Evolutionary conservation across 1,140 invertebrate species (phyloP).

Genomic region (Brachionus calyciflorus): DNA sequence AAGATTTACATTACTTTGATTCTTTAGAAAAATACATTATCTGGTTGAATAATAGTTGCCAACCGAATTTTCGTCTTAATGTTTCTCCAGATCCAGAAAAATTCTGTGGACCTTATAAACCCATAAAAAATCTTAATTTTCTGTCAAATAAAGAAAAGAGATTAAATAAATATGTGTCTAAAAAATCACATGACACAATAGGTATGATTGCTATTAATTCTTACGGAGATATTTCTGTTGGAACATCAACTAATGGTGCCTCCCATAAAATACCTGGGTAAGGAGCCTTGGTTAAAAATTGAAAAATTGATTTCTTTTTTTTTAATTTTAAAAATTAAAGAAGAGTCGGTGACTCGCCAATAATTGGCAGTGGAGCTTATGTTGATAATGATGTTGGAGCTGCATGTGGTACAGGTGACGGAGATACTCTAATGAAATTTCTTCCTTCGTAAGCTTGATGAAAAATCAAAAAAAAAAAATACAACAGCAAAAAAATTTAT

Average conservation of each 20-base stretch:
- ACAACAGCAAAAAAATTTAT: too few relatives aligned
- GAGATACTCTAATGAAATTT: slow-evolving; percentile 93
- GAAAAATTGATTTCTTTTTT: too few relatives aligned
- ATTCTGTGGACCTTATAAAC: slow-evolving; percentile 83
- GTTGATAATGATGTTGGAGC: slow-evolving; percentile 83
- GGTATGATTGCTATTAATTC: slow-evolving; percentile 86
- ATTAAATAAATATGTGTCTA: background rate
- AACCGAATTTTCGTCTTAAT: slow-evolving; percentile 95
- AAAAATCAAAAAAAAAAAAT: too few relatives aligned
- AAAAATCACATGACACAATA: slow-evolving; percentile 58
- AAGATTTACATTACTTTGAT: slow-evolving; percentile 70
- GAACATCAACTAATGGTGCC: slow-evolving; percentile 93
- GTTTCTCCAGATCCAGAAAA: slow-evolving; percentile 77
- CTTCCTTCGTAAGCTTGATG: slow-evolving; percentile 76
- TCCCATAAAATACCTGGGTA: slow-evolving; percentile 84
- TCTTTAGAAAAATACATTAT: slow-evolving; percentile 64
- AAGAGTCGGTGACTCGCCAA: slow-evolving; percentile 90
- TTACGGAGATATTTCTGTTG: slow-evolving; percentile 75
- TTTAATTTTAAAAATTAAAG: too few relatives aligned
- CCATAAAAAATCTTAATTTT: slow-evolving; percentile 49
- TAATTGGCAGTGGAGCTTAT: slow-evolving; percentile 88
- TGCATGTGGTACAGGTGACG: slow-evolving; percentile 89
- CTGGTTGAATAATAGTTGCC: slow-evolving; percentile 80
- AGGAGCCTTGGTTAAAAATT: too few relatives aligned
- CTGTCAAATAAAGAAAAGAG: background rate